Conservation (phyloP, 2,113 vertebrate species). For the Sardina pilchardus region DNA sequence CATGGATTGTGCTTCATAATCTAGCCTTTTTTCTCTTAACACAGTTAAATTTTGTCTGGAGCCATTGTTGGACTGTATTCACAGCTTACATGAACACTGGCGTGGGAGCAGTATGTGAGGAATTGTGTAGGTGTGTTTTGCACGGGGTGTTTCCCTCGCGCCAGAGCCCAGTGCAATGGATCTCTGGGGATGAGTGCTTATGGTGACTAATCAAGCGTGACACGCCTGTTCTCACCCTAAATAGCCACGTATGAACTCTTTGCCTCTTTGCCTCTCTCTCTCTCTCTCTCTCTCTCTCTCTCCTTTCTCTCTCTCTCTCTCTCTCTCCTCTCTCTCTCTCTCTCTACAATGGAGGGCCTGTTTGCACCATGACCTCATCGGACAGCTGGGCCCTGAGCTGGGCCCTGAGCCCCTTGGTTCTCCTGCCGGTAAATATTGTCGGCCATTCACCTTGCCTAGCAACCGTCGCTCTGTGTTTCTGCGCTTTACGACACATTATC, state of each 20-base stretch:
- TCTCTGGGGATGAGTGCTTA: background rate
- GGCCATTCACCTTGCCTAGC: conserved; percentile 35
- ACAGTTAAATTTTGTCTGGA: too few relatives aligned
- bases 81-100: background rate
- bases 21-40: too few relatives aligned
- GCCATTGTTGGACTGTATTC: background rate
- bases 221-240: conserved; percentile 12
- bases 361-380: conserved; percentile 43
- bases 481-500: background rate
- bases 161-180: background rate
- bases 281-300: background rate
- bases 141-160: conserved; percentile 10
- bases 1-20: too few relatives aligned
- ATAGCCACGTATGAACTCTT: conserved; percentile 21
- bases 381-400: conserved; percentile 57
- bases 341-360: conserved; percentile 19
- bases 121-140: conserved; percentile 10
- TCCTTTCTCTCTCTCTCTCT: background rate
- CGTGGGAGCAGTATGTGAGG: background rate
- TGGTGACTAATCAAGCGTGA: background rate
- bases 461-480: conserved; percentile 24
- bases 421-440: conserved; percentile 33
- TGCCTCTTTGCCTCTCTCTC: too few relatives aligned
- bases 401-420: conserved; percentile 24
- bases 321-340: background rate